Evolutionary conservation across 2,797 vertebrate genomes (phyloP).

Genomic region (Sebastes glaucus): DNA sequence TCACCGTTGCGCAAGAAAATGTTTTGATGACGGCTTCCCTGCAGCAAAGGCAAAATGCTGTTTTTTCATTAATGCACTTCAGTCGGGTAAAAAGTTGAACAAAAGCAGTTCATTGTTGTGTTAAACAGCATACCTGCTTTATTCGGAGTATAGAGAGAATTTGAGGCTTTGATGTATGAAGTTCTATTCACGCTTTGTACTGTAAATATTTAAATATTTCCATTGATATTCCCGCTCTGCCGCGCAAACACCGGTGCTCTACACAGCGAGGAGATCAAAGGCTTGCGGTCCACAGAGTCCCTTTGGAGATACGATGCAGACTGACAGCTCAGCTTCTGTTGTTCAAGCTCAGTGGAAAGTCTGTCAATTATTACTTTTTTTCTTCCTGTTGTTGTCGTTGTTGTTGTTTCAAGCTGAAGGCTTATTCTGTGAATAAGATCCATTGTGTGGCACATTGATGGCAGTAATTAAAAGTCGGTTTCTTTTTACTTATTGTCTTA

Average conservation of each 20-base stretch:
- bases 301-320: slow-evolving; percentile 61
- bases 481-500: background rate
- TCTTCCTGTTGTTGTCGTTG: background rate
- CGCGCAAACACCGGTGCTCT: slow-evolving; percentile 36
- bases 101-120: slow-evolving; percentile 15
- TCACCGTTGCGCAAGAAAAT: background rate
- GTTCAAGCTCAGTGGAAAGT: slow-evolving; percentile 45
- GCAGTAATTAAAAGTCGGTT: background rate
- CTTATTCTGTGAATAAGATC: slow-evolving; percentile 1
- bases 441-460: slow-evolving; percentile 4
- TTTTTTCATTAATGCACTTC: slow-evolving; percentile 6
- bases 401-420: slow-evolving; percentile 31
- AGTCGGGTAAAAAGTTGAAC: slow-evolving; percentile 11
- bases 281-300: slow-evolving; percentile 38
- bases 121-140: slow-evolving; percentile 28
- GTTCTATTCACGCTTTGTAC: slow-evolving; percentile 46
- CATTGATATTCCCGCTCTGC: slow-evolving; percentile 44
- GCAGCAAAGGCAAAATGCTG: background rate
- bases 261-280: slow-evolving; percentile 68
- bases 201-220: slow-evolving; percentile 71
- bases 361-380: slow-evolving; percentile 29
- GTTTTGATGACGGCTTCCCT: background rate
- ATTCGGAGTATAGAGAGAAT: background rate
- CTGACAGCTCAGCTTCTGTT: slow-evolving; percentile 73
- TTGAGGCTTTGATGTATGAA: slow-evolving; percentile 50